Evolutionary conservation across 2,888 invertebrate species (phyloP).

Genomic region (Camptogramma bilineatum): DNA sequence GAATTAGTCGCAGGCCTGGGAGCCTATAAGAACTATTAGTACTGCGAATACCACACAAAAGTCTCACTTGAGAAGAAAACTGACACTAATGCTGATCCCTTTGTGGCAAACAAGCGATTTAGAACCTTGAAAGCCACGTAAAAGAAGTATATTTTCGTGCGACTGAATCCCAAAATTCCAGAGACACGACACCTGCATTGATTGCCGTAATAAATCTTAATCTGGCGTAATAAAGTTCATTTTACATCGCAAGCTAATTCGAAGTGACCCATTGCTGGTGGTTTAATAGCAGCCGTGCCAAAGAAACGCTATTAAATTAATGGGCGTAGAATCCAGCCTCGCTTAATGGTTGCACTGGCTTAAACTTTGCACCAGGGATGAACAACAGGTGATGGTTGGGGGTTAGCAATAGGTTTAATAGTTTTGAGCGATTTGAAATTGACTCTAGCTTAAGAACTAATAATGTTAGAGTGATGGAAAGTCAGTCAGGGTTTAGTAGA

Average conservation of each 20-base stretch:
- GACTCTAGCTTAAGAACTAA: too few relatives aligned
- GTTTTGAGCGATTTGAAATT: too few relatives aligned
- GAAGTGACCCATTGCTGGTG: constrained; percentile 37
- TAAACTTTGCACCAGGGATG: constrained; percentile 30
- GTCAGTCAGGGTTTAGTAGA: too few relatives aligned
- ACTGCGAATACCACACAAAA: neutral
- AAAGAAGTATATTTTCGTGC: neutral
- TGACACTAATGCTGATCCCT: neutral
- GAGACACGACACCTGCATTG: neutral
- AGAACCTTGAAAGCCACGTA: neutral
- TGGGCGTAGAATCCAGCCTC: constrained; percentile 56
- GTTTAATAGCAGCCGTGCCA: constrained; percentile 64
- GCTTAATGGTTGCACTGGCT: constrained; percentile 49
- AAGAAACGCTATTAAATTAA: constrained; percentile 78
- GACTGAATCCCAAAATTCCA: neutral
- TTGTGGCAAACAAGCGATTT: neutral
- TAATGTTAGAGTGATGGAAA: too few relatives aligned
- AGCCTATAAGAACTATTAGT: constrained; percentile 3
- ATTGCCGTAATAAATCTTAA: constrained; percentile 10
- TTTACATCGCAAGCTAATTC: constrained; percentile 12
- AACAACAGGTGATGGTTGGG: constrained; percentile 26
- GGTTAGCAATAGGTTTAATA: constrained; percentile 1
- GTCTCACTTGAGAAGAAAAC: constrained; percentile 1
- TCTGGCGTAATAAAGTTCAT: constrained; percentile 4
- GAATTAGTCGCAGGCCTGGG: constrained; percentile 63